Base-by-base conservation (phyloP, 2,113 vertebrate species). In the Cephalopterus ornatus region DNA sequence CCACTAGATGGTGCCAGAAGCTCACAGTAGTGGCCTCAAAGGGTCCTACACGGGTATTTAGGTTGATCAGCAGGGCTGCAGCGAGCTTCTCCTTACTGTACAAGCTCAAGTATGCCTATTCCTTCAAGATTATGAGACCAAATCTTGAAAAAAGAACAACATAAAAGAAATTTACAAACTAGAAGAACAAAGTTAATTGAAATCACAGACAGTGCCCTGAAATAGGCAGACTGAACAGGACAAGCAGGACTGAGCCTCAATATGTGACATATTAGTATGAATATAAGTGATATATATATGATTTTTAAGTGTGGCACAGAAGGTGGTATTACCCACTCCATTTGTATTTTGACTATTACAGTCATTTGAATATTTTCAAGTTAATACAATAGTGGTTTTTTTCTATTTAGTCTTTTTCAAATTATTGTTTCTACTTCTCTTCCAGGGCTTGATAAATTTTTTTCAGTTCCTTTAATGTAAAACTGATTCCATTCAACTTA, bases 21-120 rank as follows among this genome's bases (percentile, higher is more conserved):
- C 41, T 79, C 39, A 17, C 9, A 9, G 16, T 9, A 27, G 15
- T 7, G 21, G 6, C 14, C 20, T 55, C 33, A 6, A 3, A 2
- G 1, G 2, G 6, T 16, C 9, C 11, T 28, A 1, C 5, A 4
- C 0, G 1, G 24, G 5, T 11, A 3, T 16, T 10, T 0, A 2
- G 19, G 12, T 7, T 4, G 22, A 2, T 4, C 33, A 19, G 27
- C 23, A 23, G 27, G 12, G 27, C 63, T 27, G 26, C 58, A 8
- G 12, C 0, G 8, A 73, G 56, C 14, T 11, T 27, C 37, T 5
- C 17, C 15, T 27, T 8, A 11, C 11, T 3, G 6, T 5, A 11
- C 33, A 33, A 56, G 44, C 4, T 8, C 5, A 17, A 16, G 5
- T 5, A 13, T 1, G 9, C 9, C 2, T 22, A 21, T 14, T 68